Evolutionary conservation across 2,888 invertebrate species (phyloP).

Genomic region (Erynnis tages): DNA sequence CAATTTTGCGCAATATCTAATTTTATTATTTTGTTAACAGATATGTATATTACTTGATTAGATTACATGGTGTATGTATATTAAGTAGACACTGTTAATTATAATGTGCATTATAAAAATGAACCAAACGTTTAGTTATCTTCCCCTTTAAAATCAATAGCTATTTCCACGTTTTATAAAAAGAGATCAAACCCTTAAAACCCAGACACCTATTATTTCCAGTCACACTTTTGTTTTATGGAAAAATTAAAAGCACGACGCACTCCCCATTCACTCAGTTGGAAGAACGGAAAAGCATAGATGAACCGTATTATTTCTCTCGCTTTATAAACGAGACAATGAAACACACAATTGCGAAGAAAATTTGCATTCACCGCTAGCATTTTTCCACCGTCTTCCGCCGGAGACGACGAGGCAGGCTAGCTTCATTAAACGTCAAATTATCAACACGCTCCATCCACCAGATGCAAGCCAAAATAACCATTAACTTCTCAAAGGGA

Average conservation of each 20-base stretch:
- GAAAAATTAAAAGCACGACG: constrained; percentile 31
- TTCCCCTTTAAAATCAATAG: background rate
- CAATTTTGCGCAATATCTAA: too few species aligned
- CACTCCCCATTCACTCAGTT: constrained; percentile 28
- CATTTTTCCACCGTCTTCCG: constrained; percentile 73
- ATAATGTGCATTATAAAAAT: background rate
- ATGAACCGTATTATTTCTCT: constrained; percentile 44
- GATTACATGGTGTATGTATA: too few species aligned
- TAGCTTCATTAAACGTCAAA: constrained; percentile 78
- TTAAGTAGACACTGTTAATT: too few species aligned
- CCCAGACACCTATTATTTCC: constrained; percentile 28
- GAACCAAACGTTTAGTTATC: too few species aligned
- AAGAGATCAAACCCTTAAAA: constrained; percentile 28
- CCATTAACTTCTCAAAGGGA: constrained; percentile 51
- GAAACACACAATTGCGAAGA: constrained; percentile 73
- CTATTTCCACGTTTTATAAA: background rate
- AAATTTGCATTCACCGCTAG: constrained; percentile 71
- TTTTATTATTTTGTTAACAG: too few species aligned
- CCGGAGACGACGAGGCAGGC: constrained; percentile 63
- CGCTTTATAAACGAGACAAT: constrained; percentile 73
- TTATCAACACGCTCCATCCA: constrained; percentile 68
- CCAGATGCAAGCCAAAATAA: constrained; percentile 63
- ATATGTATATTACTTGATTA: too few species aligned
- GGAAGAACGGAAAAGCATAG: constrained; percentile 32
- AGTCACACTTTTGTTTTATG: constrained; percentile 28